phyloP scores from a whole-genome alignment of 1,140 invertebrate species.

The Leptonema lineaticorne region DNA sequence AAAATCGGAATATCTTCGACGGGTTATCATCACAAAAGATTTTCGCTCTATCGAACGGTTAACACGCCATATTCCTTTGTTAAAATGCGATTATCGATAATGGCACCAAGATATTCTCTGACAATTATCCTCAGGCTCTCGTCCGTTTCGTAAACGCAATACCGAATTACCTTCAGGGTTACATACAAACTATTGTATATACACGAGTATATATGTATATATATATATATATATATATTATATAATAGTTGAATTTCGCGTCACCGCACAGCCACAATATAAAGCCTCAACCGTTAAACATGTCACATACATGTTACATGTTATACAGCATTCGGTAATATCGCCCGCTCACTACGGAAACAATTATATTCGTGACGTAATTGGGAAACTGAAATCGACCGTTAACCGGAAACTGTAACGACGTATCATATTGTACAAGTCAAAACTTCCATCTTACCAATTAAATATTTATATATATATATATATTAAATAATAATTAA shows the following conservation, averaged over 20 bases:
- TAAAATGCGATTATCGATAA: not conserved
- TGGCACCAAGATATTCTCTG: not conserved
- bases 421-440: not conserved
- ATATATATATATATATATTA: too few species aligned
- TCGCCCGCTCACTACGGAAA: not conserved
- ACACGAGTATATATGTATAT: too few species aligned
- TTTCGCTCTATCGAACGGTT: not conserved
- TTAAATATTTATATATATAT: not conserved
- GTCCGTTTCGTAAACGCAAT: not conserved
- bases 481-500: too few species aligned
- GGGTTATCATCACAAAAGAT: too few species aligned
- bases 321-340: too few species aligned
- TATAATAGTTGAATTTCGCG: not conserved
- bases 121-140: not conserved
- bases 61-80: not conserved
- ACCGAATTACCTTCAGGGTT: not conserved
- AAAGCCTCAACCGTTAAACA: not conserved
- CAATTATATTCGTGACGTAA: not conserved
- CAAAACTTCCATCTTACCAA: not conserved
- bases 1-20: too few species aligned
- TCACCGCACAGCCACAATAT: not conserved
- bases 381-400: constrained; percentile 12
- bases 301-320: too few species aligned
- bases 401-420: not conserved
- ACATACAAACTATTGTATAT: not conserved